A percentile compares a stretch with the other conserved stretches of the same genome.
Evolutionary conservation across 1,140 invertebrate genomes (phyloP).

Genomic region (Drosophila kikkawai): DNA sequence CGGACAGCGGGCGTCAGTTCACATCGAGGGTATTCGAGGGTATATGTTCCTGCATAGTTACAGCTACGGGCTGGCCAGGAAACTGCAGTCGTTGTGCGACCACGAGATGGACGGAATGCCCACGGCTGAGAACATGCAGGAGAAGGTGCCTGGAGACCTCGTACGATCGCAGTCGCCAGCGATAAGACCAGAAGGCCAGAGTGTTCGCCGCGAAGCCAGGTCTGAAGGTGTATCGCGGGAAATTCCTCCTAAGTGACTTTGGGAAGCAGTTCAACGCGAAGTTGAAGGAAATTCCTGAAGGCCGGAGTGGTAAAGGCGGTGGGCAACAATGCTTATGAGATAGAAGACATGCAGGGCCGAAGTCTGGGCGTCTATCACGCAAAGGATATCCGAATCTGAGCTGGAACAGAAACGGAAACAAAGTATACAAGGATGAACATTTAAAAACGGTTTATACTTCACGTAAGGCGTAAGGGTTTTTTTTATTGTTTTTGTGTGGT

Average conservation of each 20-base stretch:
- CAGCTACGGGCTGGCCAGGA: background rate
- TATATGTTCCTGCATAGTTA: slow-evolving; percentile 1
- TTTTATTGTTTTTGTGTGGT: no score
- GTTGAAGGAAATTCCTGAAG: no score
- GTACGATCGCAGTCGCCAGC: background rate
- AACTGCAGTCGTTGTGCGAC: background rate
- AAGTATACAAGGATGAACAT: background rate
- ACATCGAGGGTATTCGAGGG: background rate
- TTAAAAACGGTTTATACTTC: background rate
- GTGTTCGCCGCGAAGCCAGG: background rate
- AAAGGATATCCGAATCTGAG: background rate
- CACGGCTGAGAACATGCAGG: background rate
- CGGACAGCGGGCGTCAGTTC: background rate
- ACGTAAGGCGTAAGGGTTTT: background rate
- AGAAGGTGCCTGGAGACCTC: background rate
- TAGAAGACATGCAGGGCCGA: background rate
- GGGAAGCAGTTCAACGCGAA: no score
- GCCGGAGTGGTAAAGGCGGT: background rate
- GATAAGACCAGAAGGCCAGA: background rate
- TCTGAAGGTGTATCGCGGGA: background rate
- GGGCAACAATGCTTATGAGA: background rate
- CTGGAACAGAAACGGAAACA: background rate
- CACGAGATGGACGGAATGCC: background rate
- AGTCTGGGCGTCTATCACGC: background rate
- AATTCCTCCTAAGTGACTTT: no score